Evolutionary conservation across 2,797 vertebrate genomes (phyloP), one percentile per base, ranked within the genome.

Genomic region (Karalla daura): DNA sequence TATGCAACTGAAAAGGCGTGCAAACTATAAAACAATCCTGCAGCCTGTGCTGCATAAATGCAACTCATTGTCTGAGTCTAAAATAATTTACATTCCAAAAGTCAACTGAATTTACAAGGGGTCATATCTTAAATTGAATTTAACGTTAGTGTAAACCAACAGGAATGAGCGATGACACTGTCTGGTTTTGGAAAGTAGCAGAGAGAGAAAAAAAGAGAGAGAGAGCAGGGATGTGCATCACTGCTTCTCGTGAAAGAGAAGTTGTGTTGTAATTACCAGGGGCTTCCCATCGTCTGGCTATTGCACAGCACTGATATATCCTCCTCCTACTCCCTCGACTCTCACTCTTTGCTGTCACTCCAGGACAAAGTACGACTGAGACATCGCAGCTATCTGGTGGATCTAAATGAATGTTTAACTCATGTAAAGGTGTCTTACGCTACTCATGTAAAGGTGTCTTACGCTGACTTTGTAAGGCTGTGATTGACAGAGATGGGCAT

Each of bases 251-350:
- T 79, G 74, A 86, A 76, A 88, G 68, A 71, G 53, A 8, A 54
- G 49, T 27, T 52, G 61, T 68, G 70, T 56, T 75, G 78, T 88
- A 84, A 91, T 91, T 86, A 86, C 51, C 33, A 78, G 63, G 78
- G 78, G 58, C 78, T 87, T 76, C 67, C 71, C 24, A 7, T 47
- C 36, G 71, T 82, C 83, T 84, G 58, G 56, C 71, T 65, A 63
- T 77, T 43, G 63, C 62, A 46, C 53, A 47, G 70, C 56, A 11
- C 20, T 70, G 67, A 78, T 78, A 81, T 76, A 80, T 78, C 30
- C 66, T 60, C 55, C 41, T 33, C 55, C 30, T 50, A 55, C 67
- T 66, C 50, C 61, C 49, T 56, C n/a, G 32, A 49, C 49, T 65
- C 44, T 46, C 66, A 43, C 58, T 52, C 21, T 40, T 24, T 35